phyloP scores from a whole-genome alignment of 1,140 invertebrate genomes.

The Parapsyche elsis region DNA sequence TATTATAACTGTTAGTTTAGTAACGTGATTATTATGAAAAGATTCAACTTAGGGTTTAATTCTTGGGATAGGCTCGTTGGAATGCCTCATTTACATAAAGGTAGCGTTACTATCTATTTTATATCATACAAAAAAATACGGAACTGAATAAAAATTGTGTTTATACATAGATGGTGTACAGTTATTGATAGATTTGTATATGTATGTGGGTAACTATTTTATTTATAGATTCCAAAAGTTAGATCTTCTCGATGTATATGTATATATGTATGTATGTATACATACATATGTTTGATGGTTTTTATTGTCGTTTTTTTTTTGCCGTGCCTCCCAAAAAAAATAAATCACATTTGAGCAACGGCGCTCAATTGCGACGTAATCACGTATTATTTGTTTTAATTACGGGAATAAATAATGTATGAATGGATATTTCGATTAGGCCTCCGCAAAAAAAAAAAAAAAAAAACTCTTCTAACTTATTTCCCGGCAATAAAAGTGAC shows the following conservation, averaged over 20 bases:
- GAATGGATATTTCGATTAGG: constrained; percentile 42
- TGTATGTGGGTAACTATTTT: neutral
- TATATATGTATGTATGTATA: neutral
- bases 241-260: neutral
- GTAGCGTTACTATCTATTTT: neutral
- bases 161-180: too few relatives aligned
- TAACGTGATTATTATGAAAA: too few relatives aligned
- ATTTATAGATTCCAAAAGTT: neutral
- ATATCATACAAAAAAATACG: neutral
- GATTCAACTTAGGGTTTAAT: neutral
- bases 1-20: too few relatives aligned
- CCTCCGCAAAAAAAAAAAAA: neutral
- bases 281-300: neutral
- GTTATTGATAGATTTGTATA: too few relatives aligned
- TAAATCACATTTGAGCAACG: constrained; percentile 2
- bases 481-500: constrained; percentile 46
- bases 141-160: too few relatives aligned
- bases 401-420: constrained; percentile 33
- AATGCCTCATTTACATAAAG: constrained; percentile 30
- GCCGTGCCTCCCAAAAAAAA: neutral
- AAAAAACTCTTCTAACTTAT: constrained; percentile 38
- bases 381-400: constrained; percentile 27
- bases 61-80: constrained; percentile 16
- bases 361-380: constrained; percentile 12
- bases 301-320: neutral